These are phyloP conservation scores for Urocolius indicus DNA, from an alignment of 2,113 vertebrate genomes.

Conservation along the genomic window DNA sequence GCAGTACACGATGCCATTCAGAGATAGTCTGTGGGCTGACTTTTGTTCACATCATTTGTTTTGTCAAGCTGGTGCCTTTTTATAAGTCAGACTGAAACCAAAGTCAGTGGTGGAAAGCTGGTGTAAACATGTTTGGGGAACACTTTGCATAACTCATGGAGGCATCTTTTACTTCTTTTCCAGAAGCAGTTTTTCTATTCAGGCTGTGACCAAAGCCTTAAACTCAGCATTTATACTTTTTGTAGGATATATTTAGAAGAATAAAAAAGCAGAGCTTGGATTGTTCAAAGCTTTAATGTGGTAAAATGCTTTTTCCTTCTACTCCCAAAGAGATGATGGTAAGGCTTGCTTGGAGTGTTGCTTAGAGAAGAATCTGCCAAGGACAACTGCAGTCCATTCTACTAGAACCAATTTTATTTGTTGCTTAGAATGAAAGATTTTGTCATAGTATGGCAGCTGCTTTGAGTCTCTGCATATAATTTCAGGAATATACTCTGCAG, in stretches of 20 bases:
- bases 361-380: neutral
- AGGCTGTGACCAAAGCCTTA: neutral
- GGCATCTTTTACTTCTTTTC: neutral
- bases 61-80: constrained; percentile 22
- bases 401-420: neutral
- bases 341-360: neutral
- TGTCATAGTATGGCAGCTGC: neutral
- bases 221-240: neutral
- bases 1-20: neutral
- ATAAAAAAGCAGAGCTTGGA: neutral
- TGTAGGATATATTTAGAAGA: neutral
- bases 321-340: neutral
- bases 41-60: neutral
- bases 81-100: neutral
- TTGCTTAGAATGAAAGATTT: neutral
- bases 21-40: neutral
- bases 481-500: neutral
- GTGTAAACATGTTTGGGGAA: neutral
- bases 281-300: neutral
- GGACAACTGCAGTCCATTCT: neutral
- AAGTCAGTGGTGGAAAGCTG: neutral
- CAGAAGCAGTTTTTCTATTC: neutral
- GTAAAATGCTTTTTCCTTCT: neutral
- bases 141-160: neutral
- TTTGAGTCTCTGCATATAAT: neutral